These are phyloP conservation scores for Tiphia femorata DNA, from an alignment of 2,888 invertebrate species.

Conservation along the genomic window DNA sequence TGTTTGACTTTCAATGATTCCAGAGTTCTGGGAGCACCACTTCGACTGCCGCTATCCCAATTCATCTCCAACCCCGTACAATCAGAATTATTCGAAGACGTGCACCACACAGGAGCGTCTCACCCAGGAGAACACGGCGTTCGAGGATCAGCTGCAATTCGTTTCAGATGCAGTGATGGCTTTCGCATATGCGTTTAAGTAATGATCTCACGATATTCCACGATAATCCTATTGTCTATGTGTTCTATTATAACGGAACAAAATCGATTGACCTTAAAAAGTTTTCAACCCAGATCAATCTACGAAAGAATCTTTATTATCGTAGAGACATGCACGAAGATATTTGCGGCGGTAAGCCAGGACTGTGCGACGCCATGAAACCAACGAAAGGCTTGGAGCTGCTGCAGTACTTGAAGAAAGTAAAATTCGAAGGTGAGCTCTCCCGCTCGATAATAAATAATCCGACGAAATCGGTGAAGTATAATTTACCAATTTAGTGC, in stretches of 20 bases:
- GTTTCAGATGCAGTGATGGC: conserved; percentile 97
- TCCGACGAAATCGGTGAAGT: too few species aligned
- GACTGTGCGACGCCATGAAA: conserved; percentile 90
- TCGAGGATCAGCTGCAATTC: conserved; percentile 95
- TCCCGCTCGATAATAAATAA: too few species aligned
- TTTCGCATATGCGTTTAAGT: conserved; percentile 90
- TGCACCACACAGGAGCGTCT: conserved; percentile 87
- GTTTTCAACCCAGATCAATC: not conserved
- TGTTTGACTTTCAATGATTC: too few species aligned
- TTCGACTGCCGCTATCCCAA: conserved; percentile 90
- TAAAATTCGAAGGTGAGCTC: conserved; percentile 85
- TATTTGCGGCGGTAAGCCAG: conserved; percentile 80
- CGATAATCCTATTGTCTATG: too few species aligned
- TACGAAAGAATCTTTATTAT: not conserved
- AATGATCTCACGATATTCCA: conserved; percentile 43
- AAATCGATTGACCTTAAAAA: not conserved
- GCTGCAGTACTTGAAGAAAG: conserved; percentile 85
- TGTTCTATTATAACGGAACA: not conserved
- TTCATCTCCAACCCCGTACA: conserved; percentile 86
- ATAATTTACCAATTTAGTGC: too few species aligned
- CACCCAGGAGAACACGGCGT: conserved; percentile 82
- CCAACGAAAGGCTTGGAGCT: conserved; percentile 90
- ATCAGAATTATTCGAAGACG: conserved; percentile 76
- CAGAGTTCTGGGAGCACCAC: conserved; percentile 96
- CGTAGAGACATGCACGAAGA: conserved; percentile 88